A percentile compares a stretch with the other conserved stretches of the same genome.
Evolutionary conservation across 1,140 invertebrate species (phyloP).

Genomic region (Drosophila arawakana): DNA sequence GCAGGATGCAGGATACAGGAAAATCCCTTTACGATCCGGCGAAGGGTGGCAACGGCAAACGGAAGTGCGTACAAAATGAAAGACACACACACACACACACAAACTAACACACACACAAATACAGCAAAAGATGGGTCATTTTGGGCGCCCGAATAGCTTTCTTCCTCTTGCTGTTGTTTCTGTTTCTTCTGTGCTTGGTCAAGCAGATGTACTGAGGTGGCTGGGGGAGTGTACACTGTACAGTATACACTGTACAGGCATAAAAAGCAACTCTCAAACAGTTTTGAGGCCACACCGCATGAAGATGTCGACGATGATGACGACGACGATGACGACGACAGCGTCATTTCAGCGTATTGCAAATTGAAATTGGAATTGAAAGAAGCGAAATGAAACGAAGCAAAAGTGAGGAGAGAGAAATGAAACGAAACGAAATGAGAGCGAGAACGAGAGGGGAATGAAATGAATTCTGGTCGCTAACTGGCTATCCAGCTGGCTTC

Average conservation of each 20-base stretch:
- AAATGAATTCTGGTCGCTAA: constrained; percentile 79
- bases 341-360: constrained; percentile 69
- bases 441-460: constrained; percentile 23
- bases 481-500: constrained; percentile 73
- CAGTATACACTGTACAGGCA: constrained; percentile 18
- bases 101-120: constrained; percentile 65
- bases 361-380: constrained; percentile 80
- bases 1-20: constrained; percentile 68
- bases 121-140: constrained; percentile 37
- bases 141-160: constrained; percentile 28
- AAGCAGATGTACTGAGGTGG: constrained; percentile 62
- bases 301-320: constrained; percentile 40
- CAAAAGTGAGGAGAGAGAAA: not conserved
- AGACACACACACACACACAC: constrained; percentile 45
- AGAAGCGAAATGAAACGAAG: constrained; percentile 63
- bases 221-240: constrained; percentile 2
- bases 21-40: constrained; percentile 77
- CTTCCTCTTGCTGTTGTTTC: constrained; percentile 13
- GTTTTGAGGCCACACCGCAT: constrained; percentile 57
- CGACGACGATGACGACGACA: constrained; percentile 47
- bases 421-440: not conserved
- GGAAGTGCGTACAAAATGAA: constrained; percentile 83
- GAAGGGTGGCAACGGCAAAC: constrained; percentile 36
- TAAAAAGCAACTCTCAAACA: constrained; percentile 40
- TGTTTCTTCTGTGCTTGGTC: constrained; percentile 66